Evolutionary conservation across 2,113 vertebrate species (phyloP).

Genomic region (Microtus montanus): DNA sequence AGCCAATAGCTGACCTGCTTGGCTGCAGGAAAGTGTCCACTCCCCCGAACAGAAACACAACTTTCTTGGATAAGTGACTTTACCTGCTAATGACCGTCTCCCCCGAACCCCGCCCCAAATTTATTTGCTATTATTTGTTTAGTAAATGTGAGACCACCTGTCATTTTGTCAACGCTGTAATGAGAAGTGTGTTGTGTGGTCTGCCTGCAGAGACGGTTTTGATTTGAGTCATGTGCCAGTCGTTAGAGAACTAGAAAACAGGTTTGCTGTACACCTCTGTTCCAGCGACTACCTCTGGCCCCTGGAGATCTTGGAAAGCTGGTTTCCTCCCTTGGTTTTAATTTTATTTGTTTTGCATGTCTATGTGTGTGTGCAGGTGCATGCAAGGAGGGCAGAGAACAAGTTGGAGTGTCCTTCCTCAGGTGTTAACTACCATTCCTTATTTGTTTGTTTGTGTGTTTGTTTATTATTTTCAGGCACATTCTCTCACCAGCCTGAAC

Average conservation of each 20-base stretch:
- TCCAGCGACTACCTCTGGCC: accelerated
- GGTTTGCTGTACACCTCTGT: not conserved
- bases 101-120: not conserved
- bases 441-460: not conserved
- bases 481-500: not conserved
- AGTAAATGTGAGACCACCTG: slow-evolving; percentile 70
- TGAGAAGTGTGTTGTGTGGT: slow-evolving; percentile 26
- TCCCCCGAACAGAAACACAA: slow-evolving; percentile 51
- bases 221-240: not conserved
- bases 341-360: too few species aligned
- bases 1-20: slow-evolving; percentile 71
- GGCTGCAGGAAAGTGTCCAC: slow-evolving; percentile 64
- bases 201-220: slow-evolving; percentile 65
- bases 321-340: not conserved
- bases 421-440: not conserved
- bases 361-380: not conserved
- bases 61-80: slow-evolving; percentile 70
- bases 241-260: not conserved
- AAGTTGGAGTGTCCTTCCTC: not conserved
- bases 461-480: not conserved
- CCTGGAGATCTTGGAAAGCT: not conserved
- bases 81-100: slow-evolving; percentile 51
- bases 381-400: not conserved
- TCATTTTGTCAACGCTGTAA: slow-evolving; percentile 59
- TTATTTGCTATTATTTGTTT: slow-evolving; percentile 75